Base-by-base conservation (phyloP, 2,888 invertebrate genomes). In the Yponomeuta evonymella region DNA sequence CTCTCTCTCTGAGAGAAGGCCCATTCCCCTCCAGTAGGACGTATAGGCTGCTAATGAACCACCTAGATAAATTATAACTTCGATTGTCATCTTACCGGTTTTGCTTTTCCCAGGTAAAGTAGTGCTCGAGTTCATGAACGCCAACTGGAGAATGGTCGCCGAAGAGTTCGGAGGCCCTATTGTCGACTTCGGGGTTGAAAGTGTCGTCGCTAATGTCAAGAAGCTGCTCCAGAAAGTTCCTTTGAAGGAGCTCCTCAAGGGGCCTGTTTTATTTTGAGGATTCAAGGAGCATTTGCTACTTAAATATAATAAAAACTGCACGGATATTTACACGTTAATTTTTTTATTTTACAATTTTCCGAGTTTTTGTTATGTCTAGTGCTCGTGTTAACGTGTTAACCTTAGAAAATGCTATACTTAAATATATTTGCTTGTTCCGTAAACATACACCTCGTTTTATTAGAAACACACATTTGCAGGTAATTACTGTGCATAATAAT, bases 141-240 rank as follows among this genome's bases (percentile, higher is more conserved):
- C 74, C 67, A 86, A 88, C 74, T 89, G 88, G 87, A 79, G 73
- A 10, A 72, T 84, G 76, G 79, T 88, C 0, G 85, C 85, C 8
- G 82, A 87, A 23, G 86, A 88, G 73, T 87, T 88, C 62, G 88
- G 88, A 4, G 80, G 80, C 29, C 88, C 87, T 0, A 77, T 89
- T 48, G 80, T 89, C 0, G 80, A 87, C 6, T 86, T 74, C 67
- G 87, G 84, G 12, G 76, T 82, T 0, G 72, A 74, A 1, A 75
- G 79, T 2, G 77, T 87, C 2, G 74, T 84, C 71, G 77, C 74
- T 29, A 87, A 83, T 69, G 43, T 88, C 1, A 79, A 75, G 69
- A 79, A 76, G 63, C 73, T 87, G n/a, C 75, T 88, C 1, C 74
- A 81, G 12, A 72, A 72, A 6, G 72, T 86, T 2, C 81, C 87